phyloP scores from a whole-genome alignment of 2,888 invertebrate genomes.

The Athalia rosae region DNA sequence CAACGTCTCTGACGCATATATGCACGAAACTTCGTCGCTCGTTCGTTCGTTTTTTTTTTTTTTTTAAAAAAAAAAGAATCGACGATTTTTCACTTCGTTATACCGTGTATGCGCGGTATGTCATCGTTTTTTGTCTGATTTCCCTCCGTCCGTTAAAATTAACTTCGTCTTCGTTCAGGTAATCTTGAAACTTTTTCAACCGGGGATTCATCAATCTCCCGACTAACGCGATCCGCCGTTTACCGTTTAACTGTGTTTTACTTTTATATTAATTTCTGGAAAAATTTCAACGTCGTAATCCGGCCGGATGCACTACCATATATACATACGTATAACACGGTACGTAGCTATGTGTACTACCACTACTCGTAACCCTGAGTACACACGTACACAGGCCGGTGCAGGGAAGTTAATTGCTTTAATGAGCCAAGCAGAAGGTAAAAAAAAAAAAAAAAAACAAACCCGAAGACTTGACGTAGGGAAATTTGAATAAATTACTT shows the following conservation, averaged over 20 bases:
- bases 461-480: no score
- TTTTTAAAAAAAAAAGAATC: no score
- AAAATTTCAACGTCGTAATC: slow-evolving; percentile 57
- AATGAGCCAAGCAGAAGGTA: not conserved
- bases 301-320: slow-evolving; percentile 63
- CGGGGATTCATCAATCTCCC: slow-evolving; percentile 5
- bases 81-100: no score
- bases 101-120: slow-evolving; percentile 1
- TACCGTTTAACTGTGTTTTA: not conserved
- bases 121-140: slow-evolving; percentile 52
- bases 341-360: not conserved
- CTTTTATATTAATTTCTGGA: slow-evolving; percentile 31
- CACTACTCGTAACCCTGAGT: no score
- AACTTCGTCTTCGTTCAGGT: no score
- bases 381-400: no score
- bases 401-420: slow-evolving; percentile 24
- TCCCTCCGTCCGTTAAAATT: not conserved
- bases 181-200: no score
- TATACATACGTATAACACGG: not conserved
- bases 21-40: no score
- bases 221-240: not conserved
- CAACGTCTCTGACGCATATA: not conserved
- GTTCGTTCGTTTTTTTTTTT: no score
- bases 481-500: no score
- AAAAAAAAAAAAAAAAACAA: not conserved